Evolutionary conservation across 2,888 invertebrate genomes (phyloP).

Genomic region (Drosophila fungiperda): DNA sequence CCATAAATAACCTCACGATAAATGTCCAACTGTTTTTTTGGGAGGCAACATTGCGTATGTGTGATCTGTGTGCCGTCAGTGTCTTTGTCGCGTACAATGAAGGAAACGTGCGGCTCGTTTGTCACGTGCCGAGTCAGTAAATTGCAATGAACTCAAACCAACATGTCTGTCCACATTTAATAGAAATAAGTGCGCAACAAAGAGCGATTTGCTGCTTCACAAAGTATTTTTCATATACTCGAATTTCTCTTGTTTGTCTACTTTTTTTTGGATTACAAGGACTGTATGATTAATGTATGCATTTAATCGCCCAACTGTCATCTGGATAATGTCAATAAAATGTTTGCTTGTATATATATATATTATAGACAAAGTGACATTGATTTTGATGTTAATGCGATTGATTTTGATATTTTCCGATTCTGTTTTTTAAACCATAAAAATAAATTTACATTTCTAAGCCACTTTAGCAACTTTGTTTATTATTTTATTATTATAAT

Average conservation of each 20-base stretch:
- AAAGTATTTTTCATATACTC: conserved; percentile 28
- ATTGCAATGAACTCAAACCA: conserved; percentile 80
- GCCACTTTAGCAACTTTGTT: fast-evolving
- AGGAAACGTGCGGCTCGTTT: conserved; percentile 75
- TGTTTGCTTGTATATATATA: neutral
- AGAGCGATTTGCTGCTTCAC: conserved; percentile 16
- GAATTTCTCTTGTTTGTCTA: neutral
- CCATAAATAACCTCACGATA: conserved; percentile 50
- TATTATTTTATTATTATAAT: neutral
- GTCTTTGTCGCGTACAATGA: conserved; percentile 59
- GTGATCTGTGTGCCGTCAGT: conserved; percentile 43
- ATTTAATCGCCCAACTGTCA: neutral
- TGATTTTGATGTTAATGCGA: neutral
- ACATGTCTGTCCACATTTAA: conserved; percentile 68
- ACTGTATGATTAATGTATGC: neutral
- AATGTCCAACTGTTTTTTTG: conserved; percentile 29
- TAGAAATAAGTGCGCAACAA: conserved; percentile 58
- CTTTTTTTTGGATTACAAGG: neutral
- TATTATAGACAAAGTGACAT: neutral
- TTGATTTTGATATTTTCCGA: too few species aligned
- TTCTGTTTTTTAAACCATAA: too few species aligned
- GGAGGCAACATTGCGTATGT: conserved; percentile 47
- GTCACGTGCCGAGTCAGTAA: conserved; percentile 81
- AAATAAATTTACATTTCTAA: neutral
- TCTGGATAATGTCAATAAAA: neutral